Conservation (phyloP, 2,888 invertebrate species). For the Athripsodes cinereus region DNA sequence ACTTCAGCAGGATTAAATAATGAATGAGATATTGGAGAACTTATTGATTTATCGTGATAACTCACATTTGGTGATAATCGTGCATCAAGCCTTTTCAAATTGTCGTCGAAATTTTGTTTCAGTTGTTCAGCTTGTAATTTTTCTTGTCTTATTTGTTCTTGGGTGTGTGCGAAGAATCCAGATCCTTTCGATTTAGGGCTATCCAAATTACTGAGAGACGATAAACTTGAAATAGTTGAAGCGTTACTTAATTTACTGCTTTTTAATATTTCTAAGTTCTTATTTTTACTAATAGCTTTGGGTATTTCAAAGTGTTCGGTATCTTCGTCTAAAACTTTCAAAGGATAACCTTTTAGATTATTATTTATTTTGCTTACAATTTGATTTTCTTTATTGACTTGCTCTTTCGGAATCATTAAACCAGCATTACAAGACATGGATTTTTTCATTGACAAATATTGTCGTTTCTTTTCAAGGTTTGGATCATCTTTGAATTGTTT, state of each 20-base stretch:
- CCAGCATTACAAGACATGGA: conserved; percentile 46
- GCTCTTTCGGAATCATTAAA: conserved; percentile 33
- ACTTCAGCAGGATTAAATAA: conserved; percentile 28
- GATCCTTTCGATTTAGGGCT: conserved; percentile 30
- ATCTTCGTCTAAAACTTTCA: conserved; percentile 50
- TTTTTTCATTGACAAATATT: conserved; percentile 41
- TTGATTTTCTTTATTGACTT: conserved; percentile 1
- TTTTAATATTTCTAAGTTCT: conserved; percentile 41
- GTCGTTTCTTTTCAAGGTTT: conserved; percentile 35
- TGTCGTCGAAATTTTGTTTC: conserved; percentile 46
- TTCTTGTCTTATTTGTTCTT: conserved; percentile 64
- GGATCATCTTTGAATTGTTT: conserved; percentile 29
- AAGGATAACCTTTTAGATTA: conserved; percentile 37
- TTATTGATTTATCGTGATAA: conserved; percentile 29
- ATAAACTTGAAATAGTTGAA: conserved; percentile 34
- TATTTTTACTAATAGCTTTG: conserved; percentile 37
- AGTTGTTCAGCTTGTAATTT: conserved; percentile 46
- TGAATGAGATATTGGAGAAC: conserved; percentile 29
- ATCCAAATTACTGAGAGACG: conserved; percentile 13
- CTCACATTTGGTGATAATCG: conserved; percentile 31
- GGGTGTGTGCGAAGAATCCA: conserved; percentile 62
- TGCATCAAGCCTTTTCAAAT: conserved; percentile 38
- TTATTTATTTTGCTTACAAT: conserved; percentile 13
- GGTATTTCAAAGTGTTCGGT: conserved; percentile 30
- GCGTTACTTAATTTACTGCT: conserved; percentile 38